A percentile compares a stretch with the other conserved stretches of the same genome.
Conservation (phyloP, 2,113 vertebrate species). For the Cebidichthys violaceus region DNA sequence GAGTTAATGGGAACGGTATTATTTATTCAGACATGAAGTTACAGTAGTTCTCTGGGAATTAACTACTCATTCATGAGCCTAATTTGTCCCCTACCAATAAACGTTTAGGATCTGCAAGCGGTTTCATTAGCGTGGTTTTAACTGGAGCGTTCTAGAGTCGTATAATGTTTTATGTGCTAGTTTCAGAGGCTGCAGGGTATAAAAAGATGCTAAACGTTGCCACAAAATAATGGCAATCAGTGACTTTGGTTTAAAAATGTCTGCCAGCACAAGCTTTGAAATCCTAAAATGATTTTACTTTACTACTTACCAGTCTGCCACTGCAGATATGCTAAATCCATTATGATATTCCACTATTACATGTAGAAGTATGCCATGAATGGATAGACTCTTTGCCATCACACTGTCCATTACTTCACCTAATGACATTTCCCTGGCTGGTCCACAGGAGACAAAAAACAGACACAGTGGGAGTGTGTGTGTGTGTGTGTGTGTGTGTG, state of each 20-base stretch:
- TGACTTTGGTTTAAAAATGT: constrained; percentile 4
- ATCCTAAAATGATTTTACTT: neutral
- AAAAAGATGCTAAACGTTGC: neutral
- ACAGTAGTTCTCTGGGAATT: neutral
- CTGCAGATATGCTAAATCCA: neutral
- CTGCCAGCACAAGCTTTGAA: neutral
- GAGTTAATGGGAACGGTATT: neutral
- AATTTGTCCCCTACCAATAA: neutral
- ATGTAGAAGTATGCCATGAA: too few relatives aligned
- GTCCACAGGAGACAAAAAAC: neutral
- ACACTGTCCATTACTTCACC: constrained; percentile 24
- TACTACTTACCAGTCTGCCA: neutral
- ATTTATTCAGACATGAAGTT: neutral
- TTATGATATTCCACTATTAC: too few relatives aligned
- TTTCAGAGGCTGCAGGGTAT: neutral
- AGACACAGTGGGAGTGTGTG: neutral
- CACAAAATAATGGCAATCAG: neutral
- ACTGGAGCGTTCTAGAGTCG: neutral
- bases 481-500: neutral
- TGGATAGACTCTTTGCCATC: constrained; percentile 11
- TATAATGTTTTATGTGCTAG: constrained; percentile 9
- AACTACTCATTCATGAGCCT: constrained; percentile 23
- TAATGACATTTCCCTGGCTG: neutral
- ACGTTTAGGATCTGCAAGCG: neutral
- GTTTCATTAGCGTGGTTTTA: constrained; percentile 37